phyloP scores from a whole-genome alignment of 64 coral and sea anemone species.

The Pocillopora damicornis region DNA sequence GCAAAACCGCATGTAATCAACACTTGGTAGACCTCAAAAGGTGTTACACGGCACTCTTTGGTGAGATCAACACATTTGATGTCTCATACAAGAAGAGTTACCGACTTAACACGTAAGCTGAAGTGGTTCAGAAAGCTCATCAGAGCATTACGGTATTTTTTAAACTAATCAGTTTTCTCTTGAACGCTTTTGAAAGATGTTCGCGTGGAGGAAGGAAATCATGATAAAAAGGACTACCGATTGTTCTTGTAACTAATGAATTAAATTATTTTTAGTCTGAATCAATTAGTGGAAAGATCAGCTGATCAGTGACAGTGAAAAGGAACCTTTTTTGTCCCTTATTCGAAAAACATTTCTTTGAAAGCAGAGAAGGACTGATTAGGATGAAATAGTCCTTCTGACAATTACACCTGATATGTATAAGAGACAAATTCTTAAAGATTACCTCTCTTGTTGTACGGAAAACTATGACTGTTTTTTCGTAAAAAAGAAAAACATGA shows the following conservation, averaged over 20 bases:
- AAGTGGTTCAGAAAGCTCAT: neutral
- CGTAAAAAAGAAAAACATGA: neutral
- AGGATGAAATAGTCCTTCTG: neutral
- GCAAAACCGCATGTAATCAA: neutral
- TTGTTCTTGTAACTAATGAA: neutral
- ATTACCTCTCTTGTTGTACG: neutral
- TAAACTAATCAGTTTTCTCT: neutral
- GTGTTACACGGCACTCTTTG: too few relatives aligned
- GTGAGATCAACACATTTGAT: too few relatives aligned
- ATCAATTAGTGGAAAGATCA: neutral
- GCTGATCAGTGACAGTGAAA: neutral
- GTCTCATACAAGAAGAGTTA: too few relatives aligned
- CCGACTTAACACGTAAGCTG: too few relatives aligned
- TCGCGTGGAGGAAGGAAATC: neutral
- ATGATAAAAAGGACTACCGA: neutral
- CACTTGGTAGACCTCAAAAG: neutral
- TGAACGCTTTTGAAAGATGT: neutral
- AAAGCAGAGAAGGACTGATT: too few relatives aligned
- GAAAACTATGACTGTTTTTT: neutral
- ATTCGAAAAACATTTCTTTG: too few relatives aligned
- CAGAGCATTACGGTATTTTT: neutral
- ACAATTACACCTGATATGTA: neutral
- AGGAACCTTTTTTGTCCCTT: too few relatives aligned
- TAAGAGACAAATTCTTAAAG: neutral
- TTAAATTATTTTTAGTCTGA: neutral